A percentile compares a stretch with the other conserved stretches of the same genome.
Conservation (phyloP, 2,113 vertebrate species). For the Entosphenus tridentatus region DNA sequence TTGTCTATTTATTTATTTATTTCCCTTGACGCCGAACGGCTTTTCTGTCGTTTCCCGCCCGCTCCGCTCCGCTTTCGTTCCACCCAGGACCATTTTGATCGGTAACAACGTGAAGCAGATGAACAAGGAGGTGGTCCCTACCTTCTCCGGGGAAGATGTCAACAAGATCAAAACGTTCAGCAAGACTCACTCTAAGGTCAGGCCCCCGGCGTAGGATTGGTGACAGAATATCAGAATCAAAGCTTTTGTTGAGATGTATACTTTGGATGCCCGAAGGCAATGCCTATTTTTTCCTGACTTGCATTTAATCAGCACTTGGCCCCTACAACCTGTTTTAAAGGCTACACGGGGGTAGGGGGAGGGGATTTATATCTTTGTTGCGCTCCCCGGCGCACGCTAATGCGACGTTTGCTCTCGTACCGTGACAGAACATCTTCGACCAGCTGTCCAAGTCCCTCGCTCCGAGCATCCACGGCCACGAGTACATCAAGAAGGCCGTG, state of each 20-base stretch:
- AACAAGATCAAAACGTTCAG: slow-evolving; percentile 83
- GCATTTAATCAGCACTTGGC: too few species aligned
- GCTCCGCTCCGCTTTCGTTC: slow-evolving; percentile 9
- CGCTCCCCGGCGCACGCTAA: too few species aligned
- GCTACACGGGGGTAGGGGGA: background rate
- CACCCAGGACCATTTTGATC: slow-evolving; percentile 63
- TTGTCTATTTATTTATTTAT: too few species aligned
- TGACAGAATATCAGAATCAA: too few species aligned
- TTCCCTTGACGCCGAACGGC: too few species aligned
- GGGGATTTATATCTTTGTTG: background rate
- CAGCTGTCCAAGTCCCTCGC: slow-evolving; percentile 62
- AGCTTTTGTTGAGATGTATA: too few species aligned
- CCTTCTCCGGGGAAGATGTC: slow-evolving; percentile 53
- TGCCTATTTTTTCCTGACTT: too few species aligned
- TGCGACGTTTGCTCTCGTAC: background rate
- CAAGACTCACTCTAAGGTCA: slow-evolving; percentile 42
- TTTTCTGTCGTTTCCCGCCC: too few species aligned
- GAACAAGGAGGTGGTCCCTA: slow-evolving; percentile 51
- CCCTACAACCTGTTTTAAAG: too few species aligned
- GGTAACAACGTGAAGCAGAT: slow-evolving; percentile 71
- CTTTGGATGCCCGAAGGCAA: too few species aligned
- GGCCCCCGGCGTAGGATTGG: slow-evolving; percentile 7
- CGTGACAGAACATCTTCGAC: slow-evolving; percentile 47
- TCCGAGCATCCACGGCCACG: slow-evolving; percentile 79
- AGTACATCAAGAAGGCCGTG: slow-evolving; percentile 90